phyloP scores from a whole-genome alignment of 2,113 vertebrate genomes.

The Aptenodytes forsteri region DNA sequence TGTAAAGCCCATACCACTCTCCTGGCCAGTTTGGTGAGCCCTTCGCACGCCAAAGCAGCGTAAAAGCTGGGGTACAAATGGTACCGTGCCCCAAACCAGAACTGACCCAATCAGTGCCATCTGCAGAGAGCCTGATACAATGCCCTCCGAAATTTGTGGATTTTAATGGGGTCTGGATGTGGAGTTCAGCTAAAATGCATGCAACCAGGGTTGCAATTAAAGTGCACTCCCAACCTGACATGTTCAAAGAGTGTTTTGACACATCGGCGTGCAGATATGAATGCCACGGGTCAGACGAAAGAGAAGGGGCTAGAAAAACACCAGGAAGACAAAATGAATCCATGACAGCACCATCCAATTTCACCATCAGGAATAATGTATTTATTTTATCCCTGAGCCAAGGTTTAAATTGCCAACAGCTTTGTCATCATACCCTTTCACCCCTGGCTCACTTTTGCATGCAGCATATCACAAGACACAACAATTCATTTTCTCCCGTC shows the following conservation, averaged over 20 bases:
- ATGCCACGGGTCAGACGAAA: not conserved
- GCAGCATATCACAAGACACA: constrained; percentile 24
- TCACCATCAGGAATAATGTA: constrained; percentile 52
- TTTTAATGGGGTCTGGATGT: not conserved
- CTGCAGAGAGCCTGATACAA: not conserved
- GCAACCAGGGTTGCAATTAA: not conserved
- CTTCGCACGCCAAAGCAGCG: fast-evolving
- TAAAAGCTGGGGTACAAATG: not conserved
- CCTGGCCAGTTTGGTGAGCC: not conserved
- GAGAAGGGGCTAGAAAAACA: constrained; percentile 5
- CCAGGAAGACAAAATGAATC: constrained; percentile 2
- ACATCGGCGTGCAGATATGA: not conserved
- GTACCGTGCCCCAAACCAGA: not conserved
- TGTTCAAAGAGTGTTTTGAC: not conserved
- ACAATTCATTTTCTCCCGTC: constrained; percentile 32
- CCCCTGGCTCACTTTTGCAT: constrained; percentile 12
- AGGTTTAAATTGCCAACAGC: constrained; percentile 63
- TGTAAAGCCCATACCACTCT: not conserved
- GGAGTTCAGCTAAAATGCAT: not conserved
- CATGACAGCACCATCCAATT: constrained; percentile 22
- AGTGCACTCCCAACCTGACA: not conserved
- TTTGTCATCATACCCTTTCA: constrained; percentile 56
- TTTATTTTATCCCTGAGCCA: constrained; percentile 47
- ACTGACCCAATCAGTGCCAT: not conserved
- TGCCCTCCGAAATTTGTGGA: not conserved